These are phyloP conservation scores for Zaprionus kolodkinae DNA, from an alignment of 1,140 invertebrate species.

Conservation along the genomic window DNA sequence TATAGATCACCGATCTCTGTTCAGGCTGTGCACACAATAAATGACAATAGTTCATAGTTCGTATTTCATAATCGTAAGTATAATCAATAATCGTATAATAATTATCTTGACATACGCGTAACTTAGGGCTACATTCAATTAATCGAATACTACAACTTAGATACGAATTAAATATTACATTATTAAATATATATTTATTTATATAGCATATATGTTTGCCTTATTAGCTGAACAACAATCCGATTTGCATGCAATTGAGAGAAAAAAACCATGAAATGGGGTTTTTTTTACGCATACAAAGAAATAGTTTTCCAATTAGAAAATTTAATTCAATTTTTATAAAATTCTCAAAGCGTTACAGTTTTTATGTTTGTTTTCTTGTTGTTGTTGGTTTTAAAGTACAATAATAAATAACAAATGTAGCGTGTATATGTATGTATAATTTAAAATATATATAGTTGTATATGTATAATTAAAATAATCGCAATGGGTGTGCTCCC, in stretches of 20 bases:
- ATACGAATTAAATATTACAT: conserved; percentile 62
- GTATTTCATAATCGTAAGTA: conserved; percentile 37
- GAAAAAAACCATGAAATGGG: not conserved
- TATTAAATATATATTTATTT: conserved; percentile 41
- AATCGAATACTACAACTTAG: conserved; percentile 68
- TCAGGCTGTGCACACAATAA: conserved; percentile 52
- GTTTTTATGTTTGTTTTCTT: conserved; percentile 54
- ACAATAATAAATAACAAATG: conserved; percentile 81
- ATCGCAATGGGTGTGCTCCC: conserved; percentile 50
- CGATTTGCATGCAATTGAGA: conserved; percentile 51
- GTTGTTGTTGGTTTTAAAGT: conserved; percentile 52
- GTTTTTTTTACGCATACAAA: conserved; percentile 25
- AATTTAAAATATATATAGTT: conserved; percentile 41
- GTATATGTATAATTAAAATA: conserved; percentile 54
- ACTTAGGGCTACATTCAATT: conserved; percentile 59
- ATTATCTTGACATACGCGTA: conserved; percentile 65
- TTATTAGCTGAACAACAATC: conserved; percentile 67
- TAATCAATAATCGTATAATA: conserved; percentile 54
- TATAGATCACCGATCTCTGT: not conserved
- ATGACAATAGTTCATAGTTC: conserved; percentile 57
- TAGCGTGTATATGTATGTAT: conserved; percentile 47
- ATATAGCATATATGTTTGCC: conserved; percentile 52
- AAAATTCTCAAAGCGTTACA: conserved; percentile 81
- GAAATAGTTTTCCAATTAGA: conserved; percentile 41
- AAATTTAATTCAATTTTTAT: conserved; percentile 48